Evolutionary conservation across 2,797 vertebrate species (phyloP), one percentile per base, ranked within the genome.

Genomic region (Sorex maritimensis): DNA sequence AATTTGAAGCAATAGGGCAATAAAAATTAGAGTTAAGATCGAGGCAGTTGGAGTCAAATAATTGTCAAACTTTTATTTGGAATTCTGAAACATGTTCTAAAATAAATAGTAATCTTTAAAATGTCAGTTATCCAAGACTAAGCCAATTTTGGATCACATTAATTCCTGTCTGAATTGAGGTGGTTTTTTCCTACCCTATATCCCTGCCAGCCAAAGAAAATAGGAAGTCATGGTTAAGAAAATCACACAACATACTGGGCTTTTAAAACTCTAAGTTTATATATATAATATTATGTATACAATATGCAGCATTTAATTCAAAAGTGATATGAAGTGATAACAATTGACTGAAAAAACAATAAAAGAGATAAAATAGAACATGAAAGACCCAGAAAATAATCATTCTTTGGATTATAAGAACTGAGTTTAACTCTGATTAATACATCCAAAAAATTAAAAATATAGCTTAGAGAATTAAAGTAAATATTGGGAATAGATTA

Each of bases 391-490:
- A 91, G 11, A 65, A 63, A 15, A 68, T 26, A 49, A 71, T 61
- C 21, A 6, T 61, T 19, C 4, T 1, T 86, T 0, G 13, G 81
- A 72, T 65, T 78, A 86, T 77, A 71, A 90, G 38, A 87, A 44
- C 19, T 83, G 17, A 89, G 13, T 85, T 84, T 88, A 63, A 28
- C 17, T 92, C 8, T n/a, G 12, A 88, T 84, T 74, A 63, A 85
- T 85, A 52, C 26, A 13, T 44, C 82, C 17, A 71, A 77, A 74
- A 92, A 69, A 49, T 55, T 61, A 52, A 52, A 14, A 52, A 14
- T 52, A 11, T 11, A 52, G 11, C 7, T 55, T 55, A 61, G 58
- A 23, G 19, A 23, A 61, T 61, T 21, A 61, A 61, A 61, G 17
- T 61, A 61, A 19, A 19, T 61, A 61, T 61, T 61, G 58, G 52